phyloP scores from a whole-genome alignment of 2,797 vertebrate species.

The Fundulus diaphanus region DNA sequence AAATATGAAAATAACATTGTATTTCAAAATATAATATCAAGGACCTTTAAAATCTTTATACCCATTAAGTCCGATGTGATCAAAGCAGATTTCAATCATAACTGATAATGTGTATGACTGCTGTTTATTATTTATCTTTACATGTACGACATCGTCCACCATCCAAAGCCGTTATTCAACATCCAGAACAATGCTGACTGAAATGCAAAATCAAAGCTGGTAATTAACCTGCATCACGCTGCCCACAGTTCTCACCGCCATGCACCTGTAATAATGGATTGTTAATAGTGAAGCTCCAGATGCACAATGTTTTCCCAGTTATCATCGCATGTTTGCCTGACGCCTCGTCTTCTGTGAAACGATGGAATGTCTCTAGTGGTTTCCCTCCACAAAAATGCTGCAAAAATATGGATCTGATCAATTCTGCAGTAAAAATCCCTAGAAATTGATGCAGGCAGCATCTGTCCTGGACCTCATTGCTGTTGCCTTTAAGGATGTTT shows the following conservation, averaged over 20 bases:
- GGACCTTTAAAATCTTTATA: no score
- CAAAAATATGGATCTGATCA: slow-evolving; percentile 42
- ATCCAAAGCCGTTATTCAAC: background rate
- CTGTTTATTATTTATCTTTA: background rate
- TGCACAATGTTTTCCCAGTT: background rate
- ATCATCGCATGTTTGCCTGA: slow-evolving; percentile 6
- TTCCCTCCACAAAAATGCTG: slow-evolving; percentile 11
- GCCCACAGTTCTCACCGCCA: background rate
- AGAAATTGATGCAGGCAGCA: slow-evolving; percentile 14
- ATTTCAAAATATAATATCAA: background rate
- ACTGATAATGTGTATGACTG: background rate
- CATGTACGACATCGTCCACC: no score
- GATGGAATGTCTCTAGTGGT: slow-evolving; percentile 33
- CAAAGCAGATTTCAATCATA: background rate
- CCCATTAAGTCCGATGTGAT: background rate
- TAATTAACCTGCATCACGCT: slow-evolving; percentile 12
- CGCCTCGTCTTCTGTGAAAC: background rate
- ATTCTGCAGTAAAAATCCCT: slow-evolving; percentile 39
- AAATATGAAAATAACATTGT: background rate
- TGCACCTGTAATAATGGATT: slow-evolving; percentile 18
- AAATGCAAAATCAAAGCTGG: background rate
- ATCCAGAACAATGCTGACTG: background rate
- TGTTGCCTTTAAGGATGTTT: slow-evolving; percentile 18
- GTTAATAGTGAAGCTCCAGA: background rate
- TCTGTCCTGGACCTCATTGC: background rate